phyloP scores from a whole-genome alignment of 2,888 invertebrate species.

The Tipula helvola region DNA sequence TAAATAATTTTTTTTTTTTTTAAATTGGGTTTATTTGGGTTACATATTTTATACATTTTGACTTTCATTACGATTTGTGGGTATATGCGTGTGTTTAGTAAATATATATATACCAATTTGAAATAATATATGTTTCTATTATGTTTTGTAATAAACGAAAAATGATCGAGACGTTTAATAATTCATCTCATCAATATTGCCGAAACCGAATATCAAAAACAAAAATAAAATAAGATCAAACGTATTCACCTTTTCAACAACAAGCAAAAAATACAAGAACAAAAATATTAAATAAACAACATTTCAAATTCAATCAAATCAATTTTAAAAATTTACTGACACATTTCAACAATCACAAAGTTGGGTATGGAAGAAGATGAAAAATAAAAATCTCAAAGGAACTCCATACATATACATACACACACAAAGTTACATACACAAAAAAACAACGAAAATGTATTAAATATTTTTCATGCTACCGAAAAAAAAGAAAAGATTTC shows the following conservation, averaged over 20 bases:
- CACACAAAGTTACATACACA: neutral
- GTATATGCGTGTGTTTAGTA: neutral
- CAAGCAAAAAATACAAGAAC: neutral
- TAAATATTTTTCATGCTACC: neutral
- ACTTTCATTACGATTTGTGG: neutral
- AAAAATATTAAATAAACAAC: neutral
- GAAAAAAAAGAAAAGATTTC: neutral
- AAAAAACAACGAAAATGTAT: neutral
- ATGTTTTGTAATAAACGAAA: neutral
- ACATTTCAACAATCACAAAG: neutral
- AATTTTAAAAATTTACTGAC: constrained; percentile 4
- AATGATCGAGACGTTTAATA: neutral
- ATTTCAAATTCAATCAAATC: neutral
- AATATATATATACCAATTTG: neutral
- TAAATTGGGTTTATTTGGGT: neutral
- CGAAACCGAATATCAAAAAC: neutral
- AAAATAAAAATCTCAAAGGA: neutral
- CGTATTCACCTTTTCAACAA: neutral
- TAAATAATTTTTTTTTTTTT: neutral
- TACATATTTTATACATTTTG: neutral
- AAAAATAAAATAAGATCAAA: neutral
- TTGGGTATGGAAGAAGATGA: neutral
- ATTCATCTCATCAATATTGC: neutral
- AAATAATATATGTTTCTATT: neutral
- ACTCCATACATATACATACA: neutral